These are phyloP conservation scores for Apogon talboti DNA, from an alignment of 2,797 vertebrate genomes.

Conservation along the genomic window DNA sequence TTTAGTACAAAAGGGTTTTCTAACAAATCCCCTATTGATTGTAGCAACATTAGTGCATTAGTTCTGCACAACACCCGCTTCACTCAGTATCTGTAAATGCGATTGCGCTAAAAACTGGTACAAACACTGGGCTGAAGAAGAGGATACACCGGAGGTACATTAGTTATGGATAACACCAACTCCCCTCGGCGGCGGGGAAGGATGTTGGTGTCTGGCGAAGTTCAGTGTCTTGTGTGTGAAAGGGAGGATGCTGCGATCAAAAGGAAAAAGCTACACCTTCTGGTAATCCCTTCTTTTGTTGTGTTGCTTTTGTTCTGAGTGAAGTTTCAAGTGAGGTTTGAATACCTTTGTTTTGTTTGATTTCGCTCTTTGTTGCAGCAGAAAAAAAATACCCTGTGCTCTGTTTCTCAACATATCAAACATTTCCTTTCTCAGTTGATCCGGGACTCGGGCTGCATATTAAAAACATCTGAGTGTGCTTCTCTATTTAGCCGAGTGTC, in stretches of 20 bases:
- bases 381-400: background rate
- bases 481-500: no score
- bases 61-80: constrained; percentile 23
- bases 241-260: constrained; percentile 19
- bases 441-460: background rate
- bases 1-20: constrained; percentile 50
- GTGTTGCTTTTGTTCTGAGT: constrained; percentile 11
- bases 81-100: constrained; percentile 20
- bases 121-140: constrained; percentile 17
- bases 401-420: constrained; percentile 4
- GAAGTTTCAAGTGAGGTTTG: background rate
- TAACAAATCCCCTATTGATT: constrained; percentile 44
- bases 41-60: constrained; percentile 37
- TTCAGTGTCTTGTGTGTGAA: constrained; percentile 36
- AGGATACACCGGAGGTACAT: constrained; percentile 45
- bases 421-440: constrained; percentile 5
- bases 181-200: constrained; percentile 40
- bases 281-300: constrained; percentile 25
- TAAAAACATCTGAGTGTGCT: background rate
- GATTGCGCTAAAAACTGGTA: constrained; percentile 25
- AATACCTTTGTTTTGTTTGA: constrained; percentile 18
- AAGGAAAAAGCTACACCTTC: constrained; percentile 27
- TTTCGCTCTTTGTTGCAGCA: constrained; percentile 16
- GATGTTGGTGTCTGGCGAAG: constrained; percentile 32
- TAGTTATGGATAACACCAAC: constrained; percentile 35